Evolutionary conservation across 2,113 vertebrate genomes (phyloP).

Genomic region (Oncorhynchus kisutch): DNA sequence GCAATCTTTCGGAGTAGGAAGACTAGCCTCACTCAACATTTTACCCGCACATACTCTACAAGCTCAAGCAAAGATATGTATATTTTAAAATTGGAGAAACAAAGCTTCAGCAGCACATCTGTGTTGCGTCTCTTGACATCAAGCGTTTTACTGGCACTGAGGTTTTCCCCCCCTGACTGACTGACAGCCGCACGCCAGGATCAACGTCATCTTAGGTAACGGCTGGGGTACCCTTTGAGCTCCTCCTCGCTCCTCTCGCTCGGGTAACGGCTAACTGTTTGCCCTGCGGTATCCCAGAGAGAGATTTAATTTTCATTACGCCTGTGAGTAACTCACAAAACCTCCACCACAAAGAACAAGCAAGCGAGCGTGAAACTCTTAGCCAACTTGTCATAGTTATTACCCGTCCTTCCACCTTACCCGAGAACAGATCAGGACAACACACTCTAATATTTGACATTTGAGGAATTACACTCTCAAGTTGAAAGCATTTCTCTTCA

Average conservation of each 20-base stretch:
- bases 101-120: background rate
- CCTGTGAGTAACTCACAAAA: slow-evolving; percentile 16
- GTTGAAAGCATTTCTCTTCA: slow-evolving; percentile 10
- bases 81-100: too few species aligned
- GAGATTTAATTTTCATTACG: background rate
- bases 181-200: background rate
- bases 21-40: background rate
- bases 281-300: background rate
- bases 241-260: background rate
- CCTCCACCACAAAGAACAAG: slow-evolving; percentile 4
- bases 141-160: background rate
- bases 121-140: background rate
- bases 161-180: background rate
- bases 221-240: background rate
- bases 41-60: background rate
- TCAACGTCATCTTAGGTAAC: slow-evolving; percentile 20
- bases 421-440: too few species aligned
- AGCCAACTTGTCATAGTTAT: slow-evolving; percentile 22
- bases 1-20: background rate
- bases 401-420: slow-evolving; percentile 3
- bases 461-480: background rate
- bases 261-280: slow-evolving; percentile 17
- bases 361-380: background rate
- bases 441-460: slow-evolving; percentile 11
- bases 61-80: background rate